A percentile compares a stretch with the other conserved stretches of the same genome.
Evolutionary conservation across 2,888 invertebrate genomes (phyloP).

Genomic region (Ichneumoninae sp.): DNA sequence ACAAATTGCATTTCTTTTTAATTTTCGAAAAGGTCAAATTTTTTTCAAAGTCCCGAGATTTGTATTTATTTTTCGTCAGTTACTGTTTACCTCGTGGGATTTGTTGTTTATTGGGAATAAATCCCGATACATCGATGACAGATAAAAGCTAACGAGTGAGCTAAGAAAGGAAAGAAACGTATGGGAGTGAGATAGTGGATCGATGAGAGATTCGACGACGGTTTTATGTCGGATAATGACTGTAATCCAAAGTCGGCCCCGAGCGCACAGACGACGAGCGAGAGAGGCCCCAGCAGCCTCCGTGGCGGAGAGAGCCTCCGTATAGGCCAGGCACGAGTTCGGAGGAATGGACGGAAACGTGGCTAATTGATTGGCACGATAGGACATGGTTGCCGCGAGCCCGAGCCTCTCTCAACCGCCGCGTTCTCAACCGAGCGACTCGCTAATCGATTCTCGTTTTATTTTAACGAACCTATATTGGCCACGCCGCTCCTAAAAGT

Average conservation of each 20-base stretch:
- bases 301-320: slow-evolving; percentile 22
- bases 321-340: slow-evolving; percentile 54
- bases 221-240: slow-evolving; percentile 70
- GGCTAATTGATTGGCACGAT: slow-evolving; percentile 67
- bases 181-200: slow-evolving; percentile 50
- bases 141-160: slow-evolving; percentile 12
- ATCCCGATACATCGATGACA: slow-evolving; percentile 1
- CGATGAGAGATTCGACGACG: slow-evolving; percentile 68
- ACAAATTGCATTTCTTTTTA: background rate
- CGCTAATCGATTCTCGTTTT: slow-evolving; percentile 65
- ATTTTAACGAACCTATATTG: slow-evolving; percentile 62
- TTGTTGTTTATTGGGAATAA: slow-evolving; percentile 14
- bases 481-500: slow-evolving; percentile 44
- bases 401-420: slow-evolving; percentile 33
- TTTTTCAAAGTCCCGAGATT: background rate
- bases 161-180: slow-evolving; percentile 10
- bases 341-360: slow-evolving; percentile 64
- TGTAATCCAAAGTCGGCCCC: slow-evolving; percentile 64
- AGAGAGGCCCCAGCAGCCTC: slow-evolving; percentile 25
- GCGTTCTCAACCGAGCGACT: slow-evolving; percentile 41
- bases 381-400: slow-evolving; percentile 57
- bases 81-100: background rate
- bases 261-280: slow-evolving; percentile 47
- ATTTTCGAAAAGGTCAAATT: background rate
- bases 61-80: background rate